These are phyloP conservation scores for Burhinus bistriatus DNA, from an alignment of 2,113 vertebrate genomes.

Conservation along the genomic window DNA sequence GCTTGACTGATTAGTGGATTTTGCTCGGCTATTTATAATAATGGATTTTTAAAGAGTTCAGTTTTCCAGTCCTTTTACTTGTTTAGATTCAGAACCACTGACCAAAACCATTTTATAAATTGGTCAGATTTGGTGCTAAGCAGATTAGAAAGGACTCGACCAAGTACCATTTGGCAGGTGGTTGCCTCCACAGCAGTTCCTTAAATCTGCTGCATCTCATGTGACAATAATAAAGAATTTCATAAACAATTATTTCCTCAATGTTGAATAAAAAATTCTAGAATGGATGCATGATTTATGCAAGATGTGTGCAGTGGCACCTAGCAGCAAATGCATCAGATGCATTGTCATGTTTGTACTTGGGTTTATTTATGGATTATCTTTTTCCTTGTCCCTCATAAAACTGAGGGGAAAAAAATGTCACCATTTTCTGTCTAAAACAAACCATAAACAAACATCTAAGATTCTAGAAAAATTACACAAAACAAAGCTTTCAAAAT, in stretches of 20 bases:
- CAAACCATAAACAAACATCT: neutral
- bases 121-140: neutral
- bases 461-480: neutral
- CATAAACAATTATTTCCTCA: neutral
- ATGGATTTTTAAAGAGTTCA: neutral
- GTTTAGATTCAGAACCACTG: neutral
- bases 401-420: neutral
- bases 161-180: neutral
- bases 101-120: neutral
- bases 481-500: neutral
- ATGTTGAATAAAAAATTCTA: neutral
- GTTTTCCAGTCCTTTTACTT: neutral
- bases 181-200: neutral
- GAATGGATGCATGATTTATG: neutral
- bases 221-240: neutral
- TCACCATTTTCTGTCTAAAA: neutral
- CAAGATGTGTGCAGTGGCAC: neutral
- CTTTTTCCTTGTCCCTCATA: neutral
- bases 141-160: neutral
- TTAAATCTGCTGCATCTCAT: neutral
- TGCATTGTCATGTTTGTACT: neutral
- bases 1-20: slow-evolving; percentile 3
- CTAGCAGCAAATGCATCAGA: neutral
- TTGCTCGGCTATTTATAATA: neutral
- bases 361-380: neutral